Evolutionary conservation across 2,888 invertebrate genomes (phyloP).

Genomic region (Eilema sororculum): DNA sequence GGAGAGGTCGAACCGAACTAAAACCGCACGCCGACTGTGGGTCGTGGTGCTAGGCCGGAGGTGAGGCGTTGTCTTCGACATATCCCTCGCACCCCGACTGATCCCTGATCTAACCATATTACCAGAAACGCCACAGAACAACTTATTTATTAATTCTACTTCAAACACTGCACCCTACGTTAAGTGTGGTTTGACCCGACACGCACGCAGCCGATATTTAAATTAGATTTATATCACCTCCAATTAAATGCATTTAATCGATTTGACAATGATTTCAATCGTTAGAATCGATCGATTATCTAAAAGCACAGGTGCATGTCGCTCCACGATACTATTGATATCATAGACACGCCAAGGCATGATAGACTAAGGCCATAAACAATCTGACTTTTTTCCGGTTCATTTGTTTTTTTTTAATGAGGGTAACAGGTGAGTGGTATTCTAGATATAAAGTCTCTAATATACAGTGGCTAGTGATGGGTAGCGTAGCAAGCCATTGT

Average conservation of each 20-base stretch:
- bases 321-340: neutral
- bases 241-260: constrained; percentile 3
- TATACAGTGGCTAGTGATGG: too few relatives aligned
- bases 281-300: neutral
- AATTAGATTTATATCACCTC: neutral
- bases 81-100: too few relatives aligned
- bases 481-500: too few relatives aligned
- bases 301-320: neutral
- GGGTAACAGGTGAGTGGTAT: neutral
- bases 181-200: neutral
- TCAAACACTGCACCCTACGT: neutral
- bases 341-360: neutral
- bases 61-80: too few relatives aligned
- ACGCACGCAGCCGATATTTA: neutral
- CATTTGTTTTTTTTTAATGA: neutral
- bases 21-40: too few relatives aligned
- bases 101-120: too few relatives aligned
- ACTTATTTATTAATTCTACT: too few relatives aligned
- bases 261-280: constrained; percentile 2
- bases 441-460: too few relatives aligned
- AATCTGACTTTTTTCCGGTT: constrained; percentile 4
- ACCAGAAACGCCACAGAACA: too few relatives aligned
- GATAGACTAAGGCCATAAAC: neutral
- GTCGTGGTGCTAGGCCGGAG: too few relatives aligned
- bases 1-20: too few relatives aligned